phyloP scores from a whole-genome alignment of 2,888 invertebrate genomes.

The Acanthococcus lagerstroemiae region DNA sequence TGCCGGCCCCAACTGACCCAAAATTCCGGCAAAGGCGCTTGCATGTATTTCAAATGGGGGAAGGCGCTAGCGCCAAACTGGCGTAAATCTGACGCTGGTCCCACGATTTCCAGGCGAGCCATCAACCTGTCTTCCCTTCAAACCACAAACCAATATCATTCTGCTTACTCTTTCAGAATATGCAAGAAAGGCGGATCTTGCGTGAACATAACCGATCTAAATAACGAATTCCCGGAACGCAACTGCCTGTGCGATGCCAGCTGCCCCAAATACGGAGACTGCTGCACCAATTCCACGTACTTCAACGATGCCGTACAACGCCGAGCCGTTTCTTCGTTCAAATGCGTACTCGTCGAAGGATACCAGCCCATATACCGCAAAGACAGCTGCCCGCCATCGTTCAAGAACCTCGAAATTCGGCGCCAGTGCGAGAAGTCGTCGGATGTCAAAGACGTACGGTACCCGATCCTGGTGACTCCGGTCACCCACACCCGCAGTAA shows the following conservation, averaged over 20 bases:
- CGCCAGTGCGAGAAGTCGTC: slow-evolving; percentile 37
- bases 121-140: too few species aligned
- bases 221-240: slow-evolving; percentile 34
- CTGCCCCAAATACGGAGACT: slow-evolving; percentile 44
- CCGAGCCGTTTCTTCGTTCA: slow-evolving; percentile 39
- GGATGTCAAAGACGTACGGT: slow-evolving; percentile 38
- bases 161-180: too few species aligned
- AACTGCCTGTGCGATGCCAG: slow-evolving; percentile 44
- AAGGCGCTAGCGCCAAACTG: too few species aligned
- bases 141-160: too few species aligned
- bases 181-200: too few species aligned
- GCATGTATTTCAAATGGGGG: too few species aligned
- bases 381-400: slow-evolving; percentile 42
- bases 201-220: too few species aligned
- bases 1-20: too few species aligned
- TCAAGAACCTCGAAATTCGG: slow-evolving; percentile 38
- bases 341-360: slow-evolving; percentile 42
- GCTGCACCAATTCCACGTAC: slow-evolving; percentile 42
- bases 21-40: too few species aligned
- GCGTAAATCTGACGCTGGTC: too few species aligned
- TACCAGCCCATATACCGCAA: slow-evolving; percentile 42
- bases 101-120: too few species aligned
- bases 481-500: slow-evolving; percentile 38
- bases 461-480: slow-evolving; percentile 36
- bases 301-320: slow-evolving; percentile 39